phyloP scores from a whole-genome alignment of 2,888 invertebrate species.

The Cataglyphis rosenhaueri region DNA sequence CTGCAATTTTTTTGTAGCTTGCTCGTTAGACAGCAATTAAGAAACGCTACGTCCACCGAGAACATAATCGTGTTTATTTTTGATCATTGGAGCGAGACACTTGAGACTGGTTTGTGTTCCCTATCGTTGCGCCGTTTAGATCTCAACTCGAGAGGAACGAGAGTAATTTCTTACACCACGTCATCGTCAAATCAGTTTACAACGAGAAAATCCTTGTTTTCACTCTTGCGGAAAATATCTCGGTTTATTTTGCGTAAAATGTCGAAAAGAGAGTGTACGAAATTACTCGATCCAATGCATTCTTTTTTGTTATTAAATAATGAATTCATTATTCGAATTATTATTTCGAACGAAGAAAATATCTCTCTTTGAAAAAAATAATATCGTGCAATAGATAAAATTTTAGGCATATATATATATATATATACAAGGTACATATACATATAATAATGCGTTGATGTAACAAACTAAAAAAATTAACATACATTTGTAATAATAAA shows the following conservation, averaged over 20 bases:
- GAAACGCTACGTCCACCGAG: slow-evolving; percentile 53
- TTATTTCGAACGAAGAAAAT: background rate
- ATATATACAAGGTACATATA: background rate
- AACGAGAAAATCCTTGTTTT: slow-evolving; percentile 57
- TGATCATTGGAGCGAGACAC: slow-evolving; percentile 72
- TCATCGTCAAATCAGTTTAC: slow-evolving; percentile 49
- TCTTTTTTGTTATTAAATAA: slow-evolving; percentile 1
- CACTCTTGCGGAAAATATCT: slow-evolving; percentile 46
- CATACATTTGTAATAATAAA: background rate
- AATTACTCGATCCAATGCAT: slow-evolving; percentile 5
- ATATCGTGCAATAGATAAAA: background rate
- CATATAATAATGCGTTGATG: background rate
- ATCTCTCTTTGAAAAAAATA: background rate
- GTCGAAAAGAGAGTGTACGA: background rate
- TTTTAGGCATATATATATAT: background rate
- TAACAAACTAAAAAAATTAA: background rate
- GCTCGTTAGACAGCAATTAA: slow-evolving; percentile 65
- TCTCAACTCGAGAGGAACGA: slow-evolving; percentile 74
- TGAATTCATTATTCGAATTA: background rate
- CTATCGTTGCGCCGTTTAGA: slow-evolving; percentile 71
- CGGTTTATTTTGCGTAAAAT: background rate
- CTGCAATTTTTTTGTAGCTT: slow-evolving; percentile 43
- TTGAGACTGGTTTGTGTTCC: slow-evolving; percentile 50
- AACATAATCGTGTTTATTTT: slow-evolving; percentile 72
- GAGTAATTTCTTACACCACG: slow-evolving; percentile 62